phyloP scores from a whole-genome alignment of 2,113 vertebrate species.

The Nymphicus hollandicus region DNA sequence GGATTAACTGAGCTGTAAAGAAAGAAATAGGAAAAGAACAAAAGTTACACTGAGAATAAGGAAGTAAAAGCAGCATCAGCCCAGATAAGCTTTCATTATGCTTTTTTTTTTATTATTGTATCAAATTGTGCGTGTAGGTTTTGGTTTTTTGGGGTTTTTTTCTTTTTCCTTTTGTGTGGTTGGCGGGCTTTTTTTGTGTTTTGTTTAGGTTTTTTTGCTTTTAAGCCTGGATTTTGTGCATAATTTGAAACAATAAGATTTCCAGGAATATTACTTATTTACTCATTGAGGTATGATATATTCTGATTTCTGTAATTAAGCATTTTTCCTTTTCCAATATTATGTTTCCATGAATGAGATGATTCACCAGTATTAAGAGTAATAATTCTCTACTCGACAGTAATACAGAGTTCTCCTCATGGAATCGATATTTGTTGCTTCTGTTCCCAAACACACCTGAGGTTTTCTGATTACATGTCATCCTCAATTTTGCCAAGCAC shows the following conservation, averaged over 20 bases:
- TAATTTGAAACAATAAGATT: not conserved
- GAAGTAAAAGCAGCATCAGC: not conserved
- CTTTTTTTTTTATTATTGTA: not conserved
- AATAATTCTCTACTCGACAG: not conserved
- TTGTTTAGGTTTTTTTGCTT: not conserved
- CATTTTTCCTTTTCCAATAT: not conserved
- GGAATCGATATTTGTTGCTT: not conserved
- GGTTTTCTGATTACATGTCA: constrained; percentile 47
- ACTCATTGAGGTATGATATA: not conserved
- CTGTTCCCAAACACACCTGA: constrained; percentile 11
- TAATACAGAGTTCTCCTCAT: not conserved
- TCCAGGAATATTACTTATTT: not conserved
- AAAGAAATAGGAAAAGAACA: not conserved
- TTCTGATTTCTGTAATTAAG: not conserved
- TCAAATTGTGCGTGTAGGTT: not conserved
- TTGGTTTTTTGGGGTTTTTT: not conserved
- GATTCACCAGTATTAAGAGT: not conserved
- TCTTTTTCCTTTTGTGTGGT: not conserved
- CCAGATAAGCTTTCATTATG: not conserved
- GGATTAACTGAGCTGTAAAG: not conserved
- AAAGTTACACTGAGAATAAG: not conserved
- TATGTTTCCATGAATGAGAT: not conserved
- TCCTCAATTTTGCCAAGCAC: constrained; percentile 3
- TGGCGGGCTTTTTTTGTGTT: not conserved
- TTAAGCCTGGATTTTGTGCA: not conserved